Conservation (phyloP, 2,888 invertebrate genomes). For the Thecocarcelia acutangulata region DNA sequence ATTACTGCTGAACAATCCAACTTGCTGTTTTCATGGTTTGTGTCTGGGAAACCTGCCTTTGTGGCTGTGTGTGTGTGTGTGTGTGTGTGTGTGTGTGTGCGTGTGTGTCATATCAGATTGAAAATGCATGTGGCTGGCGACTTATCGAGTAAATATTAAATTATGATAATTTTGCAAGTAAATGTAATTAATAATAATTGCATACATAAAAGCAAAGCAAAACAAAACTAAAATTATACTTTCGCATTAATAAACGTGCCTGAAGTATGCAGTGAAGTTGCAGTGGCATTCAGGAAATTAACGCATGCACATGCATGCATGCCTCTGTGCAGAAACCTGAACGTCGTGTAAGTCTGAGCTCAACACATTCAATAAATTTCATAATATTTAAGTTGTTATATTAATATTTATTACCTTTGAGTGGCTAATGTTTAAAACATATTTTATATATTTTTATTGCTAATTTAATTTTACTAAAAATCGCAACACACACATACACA, state of each 20-base stretch:
- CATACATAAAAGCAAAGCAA: constrained; percentile 49
- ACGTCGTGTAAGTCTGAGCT: too few relatives aligned
- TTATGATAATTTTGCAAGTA: constrained; percentile 66
- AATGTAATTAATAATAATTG: constrained; percentile 69
- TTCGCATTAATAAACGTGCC: neutral
- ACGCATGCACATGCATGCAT: constrained; percentile 8
- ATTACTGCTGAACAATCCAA: constrained; percentile 35
- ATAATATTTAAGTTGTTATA: constrained; percentile 15
- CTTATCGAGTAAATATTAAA: constrained; percentile 67
- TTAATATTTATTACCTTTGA: constrained; percentile 22
- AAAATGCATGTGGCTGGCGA: constrained; percentile 47
- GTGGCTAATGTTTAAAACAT: neutral
- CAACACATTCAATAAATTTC: constrained; percentile 19
- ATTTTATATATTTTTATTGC: constrained; percentile 12
- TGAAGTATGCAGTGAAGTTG: neutral
- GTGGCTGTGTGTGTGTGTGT: constrained; percentile 8
- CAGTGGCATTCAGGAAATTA: constrained; percentile 37
- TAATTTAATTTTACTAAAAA: constrained; percentile 19
- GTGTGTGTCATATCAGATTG: neutral
- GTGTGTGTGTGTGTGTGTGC: neutral
- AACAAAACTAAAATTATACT: constrained; percentile 35
- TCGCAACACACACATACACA: neutral
- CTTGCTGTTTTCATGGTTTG: constrained; percentile 57
- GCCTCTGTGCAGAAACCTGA: neutral
- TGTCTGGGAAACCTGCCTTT: constrained; percentile 42